A percentile compares a stretch with the other conserved stretches of the same genome.
Conservation (phyloP, 1,140 invertebrate species). For the Cydia splendana region DNA sequence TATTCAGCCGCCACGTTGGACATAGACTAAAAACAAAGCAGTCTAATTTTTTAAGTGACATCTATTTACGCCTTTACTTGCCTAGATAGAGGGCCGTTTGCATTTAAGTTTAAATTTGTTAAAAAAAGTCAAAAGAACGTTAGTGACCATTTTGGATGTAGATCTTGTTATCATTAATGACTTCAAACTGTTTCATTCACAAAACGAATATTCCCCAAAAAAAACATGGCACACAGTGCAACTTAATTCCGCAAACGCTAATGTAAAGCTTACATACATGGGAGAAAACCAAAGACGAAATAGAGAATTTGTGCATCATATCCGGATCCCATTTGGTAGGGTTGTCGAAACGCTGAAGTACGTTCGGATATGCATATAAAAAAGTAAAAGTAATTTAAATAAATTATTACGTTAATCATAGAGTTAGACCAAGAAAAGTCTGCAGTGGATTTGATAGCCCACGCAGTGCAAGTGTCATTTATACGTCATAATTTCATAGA, state of each 20-base stretch:
- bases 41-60: constrained; percentile 31
- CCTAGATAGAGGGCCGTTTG: constrained; percentile 10
- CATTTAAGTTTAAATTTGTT: not conserved
- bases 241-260: not conserved
- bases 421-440: no score
- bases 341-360: constrained; percentile 8
- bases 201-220: not conserved
- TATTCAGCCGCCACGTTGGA: constrained; percentile 69
- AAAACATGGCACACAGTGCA: not conserved
- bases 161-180: not conserved
- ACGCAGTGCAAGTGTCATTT: no score
- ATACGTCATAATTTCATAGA: no score
- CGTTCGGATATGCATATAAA: constrained; percentile 9
- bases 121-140: not conserved
- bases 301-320: constrained; percentile 9
- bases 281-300: not conserved
- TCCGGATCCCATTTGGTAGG: constrained; percentile 25
- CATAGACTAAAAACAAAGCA: constrained; percentile 61
- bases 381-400: not conserved
- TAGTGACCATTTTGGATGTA: not conserved
- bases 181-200: not conserved
- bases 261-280: constrained; percentile 13
- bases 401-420: not conserved
- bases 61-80: constrained; percentile 19
- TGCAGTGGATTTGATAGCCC: no score